Conservation (phyloP, 2,113 vertebrate genomes). For the Grallaria varia region DNA sequence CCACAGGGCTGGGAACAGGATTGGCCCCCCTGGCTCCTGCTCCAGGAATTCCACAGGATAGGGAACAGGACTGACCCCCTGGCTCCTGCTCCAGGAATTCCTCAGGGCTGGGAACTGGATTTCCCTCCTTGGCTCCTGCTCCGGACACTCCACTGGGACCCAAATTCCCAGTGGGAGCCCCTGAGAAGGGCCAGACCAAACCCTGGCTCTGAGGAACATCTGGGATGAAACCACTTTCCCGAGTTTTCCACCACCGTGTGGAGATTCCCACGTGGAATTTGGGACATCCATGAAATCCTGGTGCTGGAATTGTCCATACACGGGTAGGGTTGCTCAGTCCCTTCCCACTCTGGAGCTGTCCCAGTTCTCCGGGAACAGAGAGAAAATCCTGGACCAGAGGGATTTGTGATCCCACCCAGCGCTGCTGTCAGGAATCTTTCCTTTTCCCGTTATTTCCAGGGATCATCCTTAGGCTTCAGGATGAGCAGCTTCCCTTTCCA, state of each 20-base stretch:
- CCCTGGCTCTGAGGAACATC: neutral
- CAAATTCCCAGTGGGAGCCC: neutral
- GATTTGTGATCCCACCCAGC: neutral
- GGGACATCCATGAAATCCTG: neutral
- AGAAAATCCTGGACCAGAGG: neutral
- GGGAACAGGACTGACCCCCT: too few species aligned
- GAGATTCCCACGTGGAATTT: neutral
- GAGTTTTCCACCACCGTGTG: accelerated
- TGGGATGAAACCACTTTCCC: neutral
- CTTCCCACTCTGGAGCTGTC: accelerated
- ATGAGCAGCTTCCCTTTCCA: neutral
- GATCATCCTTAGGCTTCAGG: neutral
- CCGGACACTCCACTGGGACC: neutral
- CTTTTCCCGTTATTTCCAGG: neutral
- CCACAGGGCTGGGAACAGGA: neutral
- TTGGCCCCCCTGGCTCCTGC: too few species aligned
- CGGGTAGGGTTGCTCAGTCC: too few species aligned
- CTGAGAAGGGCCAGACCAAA: neutral
- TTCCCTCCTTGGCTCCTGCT: too few species aligned
- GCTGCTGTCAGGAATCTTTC: neutral
- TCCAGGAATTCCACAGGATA: neutral
- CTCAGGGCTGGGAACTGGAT: neutral
- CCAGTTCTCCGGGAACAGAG: neutral
- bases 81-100: neutral
- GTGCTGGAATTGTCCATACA: neutral